Conservation (phyloP, 2,888 invertebrate genomes). For the Arctia plantaginis region DNA sequence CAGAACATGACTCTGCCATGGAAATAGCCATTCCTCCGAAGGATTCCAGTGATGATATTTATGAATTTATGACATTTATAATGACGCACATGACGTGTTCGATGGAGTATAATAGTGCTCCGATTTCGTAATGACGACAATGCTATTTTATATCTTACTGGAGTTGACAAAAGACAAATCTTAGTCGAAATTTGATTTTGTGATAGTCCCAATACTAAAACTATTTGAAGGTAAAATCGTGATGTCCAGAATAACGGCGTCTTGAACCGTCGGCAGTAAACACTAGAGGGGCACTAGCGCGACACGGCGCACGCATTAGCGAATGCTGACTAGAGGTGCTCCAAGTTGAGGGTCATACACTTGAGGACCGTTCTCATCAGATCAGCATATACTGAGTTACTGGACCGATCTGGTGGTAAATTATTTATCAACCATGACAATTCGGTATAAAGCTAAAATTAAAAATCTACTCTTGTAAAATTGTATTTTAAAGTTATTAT, state of each 20-base stretch:
- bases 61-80: no score
- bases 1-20: no score
- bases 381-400: constrained; percentile 7
- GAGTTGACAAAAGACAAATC: background rate
- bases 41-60: no score
- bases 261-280: constrained; percentile 42
- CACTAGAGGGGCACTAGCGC: constrained; percentile 43
- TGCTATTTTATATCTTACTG: no score
- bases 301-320: constrained; percentile 65
- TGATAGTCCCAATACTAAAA: background rate
- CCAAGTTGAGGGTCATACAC: constrained; percentile 18
- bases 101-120: no score
- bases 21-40: no score
- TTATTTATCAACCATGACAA: background rate
- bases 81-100: no score
- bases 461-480: background rate
- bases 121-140: no score
- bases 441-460: no score
- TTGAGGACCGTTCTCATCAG: constrained; percentile 11
- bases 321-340: constrained; percentile 34
- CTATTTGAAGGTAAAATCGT: background rate
- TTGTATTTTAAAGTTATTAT: no score
- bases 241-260: constrained; percentile 41
- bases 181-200: background rate
- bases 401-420: background rate